Percentiles rank a stretch among this genome's conserved stretches.
Conservation (phyloP, 2,888 invertebrate genomes). For the Lottia gigantea region DNA sequence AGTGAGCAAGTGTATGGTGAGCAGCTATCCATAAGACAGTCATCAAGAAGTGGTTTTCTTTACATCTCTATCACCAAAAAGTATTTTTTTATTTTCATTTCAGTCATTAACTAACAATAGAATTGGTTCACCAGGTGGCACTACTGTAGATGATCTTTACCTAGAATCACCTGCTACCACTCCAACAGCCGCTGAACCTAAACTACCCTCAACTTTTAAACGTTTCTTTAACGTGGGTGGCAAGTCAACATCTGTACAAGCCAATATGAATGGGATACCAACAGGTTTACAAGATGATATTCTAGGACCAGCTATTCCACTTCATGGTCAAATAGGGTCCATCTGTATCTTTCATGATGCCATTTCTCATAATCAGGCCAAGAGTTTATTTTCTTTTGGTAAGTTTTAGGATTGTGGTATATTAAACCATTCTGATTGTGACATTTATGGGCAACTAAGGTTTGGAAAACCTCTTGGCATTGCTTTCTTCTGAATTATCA, state of each 20-base stretch:
- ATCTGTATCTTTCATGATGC: constrained; percentile 71
- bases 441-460: neutral
- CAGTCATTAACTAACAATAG: constrained; percentile 36
- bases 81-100: constrained; percentile 8
- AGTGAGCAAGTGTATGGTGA: too few relatives aligned
- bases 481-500: neutral
- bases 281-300: constrained; percentile 73
- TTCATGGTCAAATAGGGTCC: constrained; percentile 73
- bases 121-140: constrained; percentile 45
- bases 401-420: too few relatives aligned
- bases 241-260: constrained; percentile 67
- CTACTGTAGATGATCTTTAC: constrained; percentile 21
- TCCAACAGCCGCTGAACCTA: constrained; percentile 29
- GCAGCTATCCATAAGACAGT: too few relatives aligned
- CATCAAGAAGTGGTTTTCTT: too few relatives aligned
- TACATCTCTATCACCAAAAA: too few relatives aligned
- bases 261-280: constrained; percentile 72
- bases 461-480: neutral
- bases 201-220: constrained; percentile 43
- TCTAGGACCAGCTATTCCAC: constrained; percentile 71
- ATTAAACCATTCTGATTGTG: neutral
- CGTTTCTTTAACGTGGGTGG: constrained; percentile 37
- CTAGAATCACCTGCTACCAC: constrained; percentile 22
- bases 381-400: constrained; percentile 66
- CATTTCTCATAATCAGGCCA: constrained; percentile 65